Base-by-base conservation (phyloP, 2,797 vertebrate genomes). In the Sebastes alutus region DNA sequence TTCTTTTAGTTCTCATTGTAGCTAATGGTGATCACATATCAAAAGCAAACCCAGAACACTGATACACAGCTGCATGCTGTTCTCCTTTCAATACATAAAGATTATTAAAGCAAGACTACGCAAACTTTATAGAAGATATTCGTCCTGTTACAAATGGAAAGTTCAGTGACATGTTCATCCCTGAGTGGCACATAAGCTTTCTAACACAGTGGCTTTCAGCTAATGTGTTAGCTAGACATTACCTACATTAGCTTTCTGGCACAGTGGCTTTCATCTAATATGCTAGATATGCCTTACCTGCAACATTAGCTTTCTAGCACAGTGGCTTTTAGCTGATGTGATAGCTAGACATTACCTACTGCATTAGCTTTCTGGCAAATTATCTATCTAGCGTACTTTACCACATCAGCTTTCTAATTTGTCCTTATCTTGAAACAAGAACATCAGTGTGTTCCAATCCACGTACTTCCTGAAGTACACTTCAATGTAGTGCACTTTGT, bases 1-100 rank as follows among this genome's bases (percentile, higher is more conserved):
- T 18, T 80, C 23, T 75, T 80, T 75, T 64, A 54, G 32, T 80
- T 77, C 3, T 46, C n/a, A 58, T 18, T 81, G 58, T 69, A 54
- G 68, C 14, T 18, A 18, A 18, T 67, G 67, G 61, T 68, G 80
- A 83, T 86, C 72, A 49, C 2, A 27, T 62, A 72, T 77, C 16
- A 77, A 49, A 80, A 63, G 23, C 58, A 62, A 72, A 6, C 18
- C 5, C 16, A 3, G 11, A 16, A 1, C n/a, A 46, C 16, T 18
- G 59, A 63, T 22, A 23, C 42, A 14, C 12, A 63, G 20, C 16
- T 32, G 10, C 62, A 72, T n/a, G 20, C 25, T 71, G 62, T 69
- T 72, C 23, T 65, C 32, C 42, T 54, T 12, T 72, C 27, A 75
- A 3, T 7, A 64, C 30, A 70, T 10, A 5, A 20, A 25, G 58